Evolutionary conservation across 2,797 vertebrate species (phyloP), one percentile per base, ranked within the genome.

Genomic region (Siniperca obscura): DNA sequence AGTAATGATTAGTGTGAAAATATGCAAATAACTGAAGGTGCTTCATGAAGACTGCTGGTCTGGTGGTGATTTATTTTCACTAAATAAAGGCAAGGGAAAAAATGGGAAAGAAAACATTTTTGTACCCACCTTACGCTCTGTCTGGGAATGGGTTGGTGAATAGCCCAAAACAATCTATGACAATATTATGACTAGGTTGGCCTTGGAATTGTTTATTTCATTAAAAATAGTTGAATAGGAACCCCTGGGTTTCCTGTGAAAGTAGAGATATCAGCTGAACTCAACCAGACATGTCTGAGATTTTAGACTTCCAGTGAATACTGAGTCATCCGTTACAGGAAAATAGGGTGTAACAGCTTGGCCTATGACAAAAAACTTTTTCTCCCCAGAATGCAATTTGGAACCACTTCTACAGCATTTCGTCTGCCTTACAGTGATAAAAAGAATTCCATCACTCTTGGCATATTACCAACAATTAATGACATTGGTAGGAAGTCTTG

Each of bases 311-410:
- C 87, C 77, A 81, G 46, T 46, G 71, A 91, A 90, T 5, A 65
- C 55, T 80, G 80, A 93, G 68, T 93, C 90, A 91, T 67, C 27
- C 0, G 1, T 89, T 73, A 67, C 75, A 70, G 76, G 64, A 81
- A 72, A 73, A 40, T 0, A 12, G 71, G 76, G 80, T 22, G 85
- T 22, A 62, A 40, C 60, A 60, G 36, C 55, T 8, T 8, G 14
- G 52, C 16, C 9, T 30, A 6, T 74, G 52, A 56, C 71, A 40
- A 21, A 70, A 44, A 34, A 50, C 3, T 25, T 17, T 30, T 30
- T 30, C 30, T 30, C 30, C 3, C 34, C 27, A 14, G 44, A n/a
- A 66, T 42, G 7, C 7, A 52, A n/a, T 22, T 13, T 27, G 5
- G 4, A 30, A 46, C 14, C 17, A n/a, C n/a, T 87, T 78, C 70